These are phyloP conservation scores for Strix uralensis DNA, from an alignment of 2,113 vertebrate genomes.

Conservation along the genomic window DNA sequence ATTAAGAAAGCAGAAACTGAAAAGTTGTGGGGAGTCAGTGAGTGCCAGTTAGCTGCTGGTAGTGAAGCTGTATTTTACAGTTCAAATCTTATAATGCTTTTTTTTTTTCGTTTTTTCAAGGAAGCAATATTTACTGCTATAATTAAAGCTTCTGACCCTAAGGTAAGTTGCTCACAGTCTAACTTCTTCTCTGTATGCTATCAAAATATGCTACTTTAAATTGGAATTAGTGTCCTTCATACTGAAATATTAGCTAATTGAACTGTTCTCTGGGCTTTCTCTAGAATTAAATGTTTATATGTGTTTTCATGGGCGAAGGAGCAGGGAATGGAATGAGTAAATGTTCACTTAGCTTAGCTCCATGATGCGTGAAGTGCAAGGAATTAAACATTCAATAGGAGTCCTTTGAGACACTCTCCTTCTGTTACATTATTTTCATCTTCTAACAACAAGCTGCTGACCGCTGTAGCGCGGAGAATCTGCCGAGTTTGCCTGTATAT, in stretches of 20 bases:
- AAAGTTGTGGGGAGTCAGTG: not conserved
- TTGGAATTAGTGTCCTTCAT: not conserved
- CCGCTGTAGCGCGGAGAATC: not conserved
- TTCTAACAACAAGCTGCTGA: not conserved
- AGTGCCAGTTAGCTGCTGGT: not conserved
- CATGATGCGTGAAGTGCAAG: not conserved
- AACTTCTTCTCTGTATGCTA: not conserved
- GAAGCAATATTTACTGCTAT: conserved; percentile 77
- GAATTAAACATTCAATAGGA: not conserved
- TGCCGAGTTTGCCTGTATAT: accelerated
- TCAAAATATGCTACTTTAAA: accelerated
- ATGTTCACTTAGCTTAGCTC: not conserved
- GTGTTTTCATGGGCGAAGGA: not conserved
- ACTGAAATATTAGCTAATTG: not conserved
- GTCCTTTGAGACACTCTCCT: not conserved
- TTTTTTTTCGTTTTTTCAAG: conserved; percentile 36
- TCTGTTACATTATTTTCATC: accelerated
- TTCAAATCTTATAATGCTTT: not conserved
- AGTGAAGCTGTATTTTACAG: not conserved
- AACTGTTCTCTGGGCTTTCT: not conserved
- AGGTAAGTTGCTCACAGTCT: conserved; percentile 48
- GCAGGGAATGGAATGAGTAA: not conserved
- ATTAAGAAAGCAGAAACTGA: not conserved
- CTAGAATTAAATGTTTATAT: not conserved
- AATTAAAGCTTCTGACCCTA: conserved; percentile 71